Evolutionary conservation across 1,140 invertebrate genomes (phyloP).

Genomic region (Scaptomyza pallida): DNA sequence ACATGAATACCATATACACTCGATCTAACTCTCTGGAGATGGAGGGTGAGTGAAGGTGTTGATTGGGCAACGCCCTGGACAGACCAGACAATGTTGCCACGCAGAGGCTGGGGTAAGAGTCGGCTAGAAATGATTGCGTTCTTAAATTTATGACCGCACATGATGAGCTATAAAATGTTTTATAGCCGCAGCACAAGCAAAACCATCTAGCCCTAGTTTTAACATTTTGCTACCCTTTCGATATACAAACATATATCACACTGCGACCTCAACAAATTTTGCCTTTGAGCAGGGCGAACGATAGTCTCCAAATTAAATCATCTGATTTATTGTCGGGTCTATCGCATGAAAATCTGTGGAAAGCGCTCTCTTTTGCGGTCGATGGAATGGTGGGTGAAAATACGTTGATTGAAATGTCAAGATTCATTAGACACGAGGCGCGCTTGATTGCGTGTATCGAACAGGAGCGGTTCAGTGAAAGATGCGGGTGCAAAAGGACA

Average conservation of each 20-base stretch:
- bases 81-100: conserved; percentile 36
- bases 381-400: conserved; percentile 48
- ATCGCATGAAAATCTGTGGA: conserved; percentile 24
- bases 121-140: conserved; percentile 61
- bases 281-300: conserved; percentile 42
- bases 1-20: conserved; percentile 24
- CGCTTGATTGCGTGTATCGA: conserved; percentile 21
- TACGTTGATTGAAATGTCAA: conserved; percentile 76
- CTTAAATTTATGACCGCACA: conserved; percentile 76
- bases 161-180: conserved; percentile 81
- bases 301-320: conserved; percentile 73
- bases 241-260: too few relatives aligned
- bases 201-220: conserved; percentile 11
- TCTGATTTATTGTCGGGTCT: conserved; percentile 69
- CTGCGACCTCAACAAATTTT: conserved; percentile 72
- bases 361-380: conserved; percentile 26
- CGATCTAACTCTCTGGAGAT: conserved; percentile 6
- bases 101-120: background rate
- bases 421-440: conserved; percentile 65
- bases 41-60: conserved; percentile 62
- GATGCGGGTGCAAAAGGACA: conserved; percentile 5
- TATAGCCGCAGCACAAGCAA: conserved; percentile 42
- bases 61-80: conserved; percentile 78
- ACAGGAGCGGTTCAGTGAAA: conserved; percentile 35
- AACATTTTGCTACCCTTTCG: conserved; percentile 48